These are phyloP conservation scores for Drymodes brunneopygia DNA, from an alignment of 2,113 vertebrate genomes.

Conservation along the genomic window DNA sequence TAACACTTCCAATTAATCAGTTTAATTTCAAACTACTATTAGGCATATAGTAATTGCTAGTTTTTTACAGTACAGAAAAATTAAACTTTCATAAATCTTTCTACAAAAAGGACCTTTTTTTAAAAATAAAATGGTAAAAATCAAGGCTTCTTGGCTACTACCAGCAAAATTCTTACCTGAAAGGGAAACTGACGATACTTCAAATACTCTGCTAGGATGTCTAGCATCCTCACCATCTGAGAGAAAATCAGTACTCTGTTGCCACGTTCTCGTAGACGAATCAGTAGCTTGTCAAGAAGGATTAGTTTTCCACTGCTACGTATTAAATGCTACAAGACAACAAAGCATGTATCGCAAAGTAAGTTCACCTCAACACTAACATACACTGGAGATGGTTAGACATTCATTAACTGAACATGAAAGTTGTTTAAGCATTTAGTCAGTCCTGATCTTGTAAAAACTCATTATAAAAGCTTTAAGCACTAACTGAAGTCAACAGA, in stretches of 20 bases:
- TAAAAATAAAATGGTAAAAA: background rate
- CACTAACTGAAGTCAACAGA: background rate
- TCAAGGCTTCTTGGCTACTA: background rate
- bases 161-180: conserved; percentile 77
- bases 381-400: background rate
- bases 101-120: background rate
- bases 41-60: background rate
- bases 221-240: conserved; percentile 98
- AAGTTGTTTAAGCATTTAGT: conserved; percentile 2
- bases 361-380: background rate
- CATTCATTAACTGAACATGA: background rate
- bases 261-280: conserved; percentile 91
- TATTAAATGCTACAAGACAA: conserved; percentile 85
- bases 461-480: background rate
- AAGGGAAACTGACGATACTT: conserved; percentile 91
- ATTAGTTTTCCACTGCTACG: conserved; percentile 95
- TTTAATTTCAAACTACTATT: background rate
- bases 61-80: background rate
- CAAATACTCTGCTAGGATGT: conserved; percentile 96
- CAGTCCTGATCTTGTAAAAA: background rate
- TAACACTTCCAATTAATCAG: background rate
- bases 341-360: background rate
- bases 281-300: conserved; percentile 91
- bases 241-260: conserved; percentile 97
- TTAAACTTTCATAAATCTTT: background rate